Conservation (phyloP, 2,888 invertebrate genomes). For the Thymelicus lineola region DNA sequence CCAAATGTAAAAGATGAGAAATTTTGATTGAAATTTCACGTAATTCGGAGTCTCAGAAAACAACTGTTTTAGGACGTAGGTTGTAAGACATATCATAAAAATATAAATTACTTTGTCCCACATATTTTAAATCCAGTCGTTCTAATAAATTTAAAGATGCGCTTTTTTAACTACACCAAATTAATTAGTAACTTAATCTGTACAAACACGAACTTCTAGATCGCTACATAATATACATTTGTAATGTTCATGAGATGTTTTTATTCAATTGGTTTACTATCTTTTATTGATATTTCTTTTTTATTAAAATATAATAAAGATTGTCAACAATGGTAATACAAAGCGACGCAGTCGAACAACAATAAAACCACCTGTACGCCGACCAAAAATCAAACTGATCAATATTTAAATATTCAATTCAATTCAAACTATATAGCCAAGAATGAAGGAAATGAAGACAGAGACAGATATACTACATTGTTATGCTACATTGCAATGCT, state of each 20-base stretch:
- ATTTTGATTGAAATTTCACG: conserved; percentile 81
- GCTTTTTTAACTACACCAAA: neutral
- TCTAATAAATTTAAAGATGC: conserved; percentile 13
- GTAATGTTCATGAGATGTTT: neutral
- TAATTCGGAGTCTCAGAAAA: conserved; percentile 81
- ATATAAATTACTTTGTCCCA: conserved; percentile 76
- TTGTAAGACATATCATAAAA: conserved; percentile 64
- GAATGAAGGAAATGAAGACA: neutral
- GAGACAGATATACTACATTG: too few relatives aligned
- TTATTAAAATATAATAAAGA: neutral
- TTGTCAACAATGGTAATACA: neutral
- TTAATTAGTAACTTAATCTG: neutral
- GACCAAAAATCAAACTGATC: neutral
- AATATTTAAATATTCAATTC: neutral
- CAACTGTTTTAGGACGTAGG: conserved; percentile 76
- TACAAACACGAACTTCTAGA: neutral
- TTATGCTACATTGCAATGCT: too few relatives aligned
- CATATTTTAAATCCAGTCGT: conserved; percentile 53
- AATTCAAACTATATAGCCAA: too few relatives aligned
- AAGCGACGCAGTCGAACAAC: neutral
- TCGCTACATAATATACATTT: neutral
- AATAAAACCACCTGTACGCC: conserved; percentile 2
- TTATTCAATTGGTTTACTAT: neutral
- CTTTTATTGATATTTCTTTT: neutral
- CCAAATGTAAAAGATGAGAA: conserved; percentile 77